A percentile compares a stretch with the other conserved stretches of the same genome.
Evolutionary conservation across 30 jellyfish, hydroid and myxozoan genomes (phyloP).

Genomic region (Hydra vulgaris): DNA sequence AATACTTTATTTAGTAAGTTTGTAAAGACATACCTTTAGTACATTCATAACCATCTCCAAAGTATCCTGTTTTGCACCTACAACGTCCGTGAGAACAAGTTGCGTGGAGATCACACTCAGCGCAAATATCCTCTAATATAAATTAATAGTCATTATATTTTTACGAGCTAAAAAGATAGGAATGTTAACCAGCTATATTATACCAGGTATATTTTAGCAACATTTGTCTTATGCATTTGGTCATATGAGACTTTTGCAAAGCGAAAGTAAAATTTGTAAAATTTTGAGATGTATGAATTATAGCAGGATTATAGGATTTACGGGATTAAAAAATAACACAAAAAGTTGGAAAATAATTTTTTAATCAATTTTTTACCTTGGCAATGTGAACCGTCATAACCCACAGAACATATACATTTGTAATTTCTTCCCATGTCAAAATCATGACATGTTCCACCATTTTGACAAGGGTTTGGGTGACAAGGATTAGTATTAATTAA

Average conservation of each 20-base stretch:
- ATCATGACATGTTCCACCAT: constrained; percentile 80
- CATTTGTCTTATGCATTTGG: too few relatives aligned
- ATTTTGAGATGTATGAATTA: too few relatives aligned
- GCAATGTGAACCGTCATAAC: constrained; percentile 71
- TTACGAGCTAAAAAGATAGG: too few relatives aligned
- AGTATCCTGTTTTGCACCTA: constrained; percentile 64
- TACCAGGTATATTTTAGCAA: too few relatives aligned
- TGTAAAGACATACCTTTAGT: constrained; percentile 30
- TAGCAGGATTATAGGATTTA: too few relatives aligned
- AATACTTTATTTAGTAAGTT: too few relatives aligned
- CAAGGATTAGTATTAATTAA: constrained; percentile 46
- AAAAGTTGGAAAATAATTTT: too few relatives aligned
- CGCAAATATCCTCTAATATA: constrained; percentile 68
- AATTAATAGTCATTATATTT: too few relatives aligned
- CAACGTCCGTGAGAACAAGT: constrained; percentile 71
- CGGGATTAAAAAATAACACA: too few relatives aligned
- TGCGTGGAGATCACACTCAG: constrained; percentile 89
- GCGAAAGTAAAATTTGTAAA: too few relatives aligned
- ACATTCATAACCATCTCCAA: constrained; percentile 91
- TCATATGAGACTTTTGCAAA: too few relatives aligned
- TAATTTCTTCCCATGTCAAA: constrained; percentile 41
- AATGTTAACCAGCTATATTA: too few relatives aligned
- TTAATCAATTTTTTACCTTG: constrained; percentile 87
- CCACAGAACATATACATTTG: constrained; percentile 65
- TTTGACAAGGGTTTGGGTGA: constrained; percentile 96